Conservation (phyloP, 1,140 invertebrate species). For the Sarcophaga bullata region DNA sequence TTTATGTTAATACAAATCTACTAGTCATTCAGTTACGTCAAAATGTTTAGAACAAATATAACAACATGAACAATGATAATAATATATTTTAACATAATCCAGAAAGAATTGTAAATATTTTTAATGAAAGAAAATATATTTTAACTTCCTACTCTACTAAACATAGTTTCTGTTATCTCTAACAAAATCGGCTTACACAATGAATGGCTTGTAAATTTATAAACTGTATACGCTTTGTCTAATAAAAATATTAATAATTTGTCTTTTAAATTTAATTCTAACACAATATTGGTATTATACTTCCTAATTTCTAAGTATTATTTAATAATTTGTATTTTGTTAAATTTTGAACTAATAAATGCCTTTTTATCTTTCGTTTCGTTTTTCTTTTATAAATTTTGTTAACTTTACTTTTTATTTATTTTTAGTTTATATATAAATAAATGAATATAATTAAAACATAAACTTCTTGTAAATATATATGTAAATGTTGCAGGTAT, state of each 20-base stretch:
- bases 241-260: not conserved
- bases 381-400: not conserved
- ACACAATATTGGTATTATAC: not conserved
- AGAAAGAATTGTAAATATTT: not conserved
- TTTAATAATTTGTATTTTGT: slow-evolving; percentile 14
- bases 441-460: not conserved
- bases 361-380: not conserved
- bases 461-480: not conserved
- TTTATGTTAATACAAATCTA: slow-evolving; percentile 38
- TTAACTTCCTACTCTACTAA: no score
- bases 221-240: not conserved
- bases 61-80: not conserved
- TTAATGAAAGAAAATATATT: no score
- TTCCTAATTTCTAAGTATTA: not conserved
- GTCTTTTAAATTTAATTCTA: not conserved
- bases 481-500: slow-evolving; percentile 11
- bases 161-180: no score
- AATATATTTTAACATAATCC: not conserved
- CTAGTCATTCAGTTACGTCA: slow-evolving; percentile 8
- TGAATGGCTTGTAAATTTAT: slow-evolving; percentile 8
- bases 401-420: not conserved
- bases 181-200: not conserved
- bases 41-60: no score
- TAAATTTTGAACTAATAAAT: not conserved
- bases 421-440: slow-evolving; percentile 10